Evolutionary conservation across 2,888 invertebrate genomes (phyloP).

Genomic region (Phortica okadai): DNA sequence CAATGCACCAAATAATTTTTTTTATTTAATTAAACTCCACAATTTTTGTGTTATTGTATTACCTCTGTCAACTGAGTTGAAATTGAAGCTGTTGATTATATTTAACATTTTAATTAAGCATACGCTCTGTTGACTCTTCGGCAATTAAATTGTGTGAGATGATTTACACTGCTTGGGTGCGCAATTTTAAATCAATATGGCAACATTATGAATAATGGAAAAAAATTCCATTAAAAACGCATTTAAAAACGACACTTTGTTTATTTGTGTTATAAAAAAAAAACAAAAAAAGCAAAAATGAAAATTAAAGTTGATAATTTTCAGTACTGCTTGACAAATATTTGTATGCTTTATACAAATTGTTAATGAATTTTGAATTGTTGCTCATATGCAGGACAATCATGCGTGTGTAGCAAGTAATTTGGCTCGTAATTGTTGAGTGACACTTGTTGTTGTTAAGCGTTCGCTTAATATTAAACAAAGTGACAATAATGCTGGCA

Average conservation of each 20-base stretch:
- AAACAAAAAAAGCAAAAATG: not conserved
- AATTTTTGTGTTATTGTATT: not conserved
- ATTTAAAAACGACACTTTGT: slow-evolving; percentile 53
- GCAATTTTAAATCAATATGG: slow-evolving; percentile 45
- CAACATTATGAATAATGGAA: not conserved
- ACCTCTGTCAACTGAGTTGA: not conserved
- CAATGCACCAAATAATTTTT: not conserved
- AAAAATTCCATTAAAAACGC: slow-evolving; percentile 62
- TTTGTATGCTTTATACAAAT: slow-evolving; percentile 32
- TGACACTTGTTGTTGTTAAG: slow-evolving; percentile 11
- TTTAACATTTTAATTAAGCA: slow-evolving; percentile 50
- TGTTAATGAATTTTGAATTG: slow-evolving; percentile 52
- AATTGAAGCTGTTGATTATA: not conserved
- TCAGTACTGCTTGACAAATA: slow-evolving; percentile 66
- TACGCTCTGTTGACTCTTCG: slow-evolving; percentile 51
- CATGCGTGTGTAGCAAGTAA: slow-evolving; percentile 36
- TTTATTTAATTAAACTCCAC: not conserved
- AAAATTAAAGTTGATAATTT: not conserved
- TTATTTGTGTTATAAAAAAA: too few species aligned
- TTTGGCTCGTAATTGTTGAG: slow-evolving; percentile 24
- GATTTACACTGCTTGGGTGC: slow-evolving; percentile 54
- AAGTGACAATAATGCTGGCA: slow-evolving; percentile 35
- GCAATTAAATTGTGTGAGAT: slow-evolving; percentile 60
- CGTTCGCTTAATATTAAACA: slow-evolving; percentile 18
- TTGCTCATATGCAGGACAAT: slow-evolving; percentile 51